Percentiles rank a stretch among this genome's conserved stretches.
Conservation (phyloP, 1,140 invertebrate species). For the Pogonomyrmex californicus region DNA sequence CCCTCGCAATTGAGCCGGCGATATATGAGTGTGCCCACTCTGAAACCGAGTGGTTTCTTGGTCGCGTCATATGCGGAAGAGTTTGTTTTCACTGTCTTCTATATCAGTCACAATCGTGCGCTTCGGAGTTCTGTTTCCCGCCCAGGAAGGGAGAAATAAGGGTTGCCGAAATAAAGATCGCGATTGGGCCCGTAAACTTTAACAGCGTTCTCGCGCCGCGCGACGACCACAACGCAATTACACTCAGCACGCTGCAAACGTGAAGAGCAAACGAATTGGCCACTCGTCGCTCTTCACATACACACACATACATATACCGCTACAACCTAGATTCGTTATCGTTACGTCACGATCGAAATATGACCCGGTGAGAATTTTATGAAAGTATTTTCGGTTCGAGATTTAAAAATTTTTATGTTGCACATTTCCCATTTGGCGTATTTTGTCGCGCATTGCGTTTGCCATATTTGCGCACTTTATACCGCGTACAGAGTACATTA, state of each 20-base stretch:
- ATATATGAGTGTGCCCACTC: slow-evolving; percentile 56
- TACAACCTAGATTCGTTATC: background rate
- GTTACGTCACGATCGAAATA: background rate
- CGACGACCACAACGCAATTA: slow-evolving; percentile 3
- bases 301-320: too few species aligned
- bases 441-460: too few species aligned
- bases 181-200: too few species aligned
- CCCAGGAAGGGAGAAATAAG: too few species aligned
- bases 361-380: background rate
- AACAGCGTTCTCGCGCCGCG: too few species aligned
- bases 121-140: background rate
- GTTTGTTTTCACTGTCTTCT: slow-evolving; percentile 50
- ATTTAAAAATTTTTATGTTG: background rate
- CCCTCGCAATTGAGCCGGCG: slow-evolving; percentile 70
- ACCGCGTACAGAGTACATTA: background rate
- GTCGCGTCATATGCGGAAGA: slow-evolving; percentile 66
- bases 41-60: slow-evolving; percentile 73
- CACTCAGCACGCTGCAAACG: background rate
- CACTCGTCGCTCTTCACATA: background rate
- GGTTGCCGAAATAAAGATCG: background rate
- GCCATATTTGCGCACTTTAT: slow-evolving; percentile 16
- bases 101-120: background rate
- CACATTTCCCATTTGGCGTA: background rate
- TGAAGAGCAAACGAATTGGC: background rate
- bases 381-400: background rate